Percentiles rank a stretch among this genome's conserved stretches.
Evolutionary conservation across 1,140 invertebrate species (phyloP).

Genomic region (Papilio xuthus): DNA sequence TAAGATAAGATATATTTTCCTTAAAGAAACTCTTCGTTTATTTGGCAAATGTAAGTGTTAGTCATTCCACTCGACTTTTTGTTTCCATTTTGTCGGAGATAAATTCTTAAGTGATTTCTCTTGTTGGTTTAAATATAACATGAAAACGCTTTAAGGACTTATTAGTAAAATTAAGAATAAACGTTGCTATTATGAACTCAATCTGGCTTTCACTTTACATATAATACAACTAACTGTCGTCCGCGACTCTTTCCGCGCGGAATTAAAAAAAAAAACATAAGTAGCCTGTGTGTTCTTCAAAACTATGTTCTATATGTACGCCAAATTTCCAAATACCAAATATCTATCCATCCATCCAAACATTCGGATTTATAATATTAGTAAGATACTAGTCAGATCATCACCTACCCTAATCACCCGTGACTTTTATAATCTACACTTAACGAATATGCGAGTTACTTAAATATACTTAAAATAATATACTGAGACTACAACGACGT

Average conservation of each 20-base stretch:
- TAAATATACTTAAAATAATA: too few species aligned
- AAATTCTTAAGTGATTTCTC: slow-evolving; percentile 16
- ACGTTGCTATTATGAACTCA: not conserved
- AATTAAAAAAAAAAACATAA: not conserved
- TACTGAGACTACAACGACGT: too few species aligned
- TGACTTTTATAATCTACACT: not conserved
- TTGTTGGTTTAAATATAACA: slow-evolving; percentile 30
- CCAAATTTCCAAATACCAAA: too few species aligned
- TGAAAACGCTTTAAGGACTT: slow-evolving; percentile 11
- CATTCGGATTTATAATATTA: too few species aligned
- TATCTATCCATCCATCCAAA: too few species aligned
- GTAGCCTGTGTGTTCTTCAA: too few species aligned
- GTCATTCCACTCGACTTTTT: slow-evolving; percentile 21
- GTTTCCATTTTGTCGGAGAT: not conserved
- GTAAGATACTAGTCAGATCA: too few species aligned
- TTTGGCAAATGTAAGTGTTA: slow-evolving; percentile 20
- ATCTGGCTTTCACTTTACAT: not conserved
- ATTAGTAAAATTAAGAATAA: slow-evolving; percentile 19
- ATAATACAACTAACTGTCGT: too few species aligned
- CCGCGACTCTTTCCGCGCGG: too few species aligned
- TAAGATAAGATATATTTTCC: too few species aligned
- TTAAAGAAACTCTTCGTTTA: not conserved
- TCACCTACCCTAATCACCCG: too few species aligned
- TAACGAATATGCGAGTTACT: not conserved
- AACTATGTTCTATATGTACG: too few species aligned